Evolutionary conservation across 2,888 invertebrate genomes (phyloP).

Genomic region (Drosophila nr. perissopoda): DNA sequence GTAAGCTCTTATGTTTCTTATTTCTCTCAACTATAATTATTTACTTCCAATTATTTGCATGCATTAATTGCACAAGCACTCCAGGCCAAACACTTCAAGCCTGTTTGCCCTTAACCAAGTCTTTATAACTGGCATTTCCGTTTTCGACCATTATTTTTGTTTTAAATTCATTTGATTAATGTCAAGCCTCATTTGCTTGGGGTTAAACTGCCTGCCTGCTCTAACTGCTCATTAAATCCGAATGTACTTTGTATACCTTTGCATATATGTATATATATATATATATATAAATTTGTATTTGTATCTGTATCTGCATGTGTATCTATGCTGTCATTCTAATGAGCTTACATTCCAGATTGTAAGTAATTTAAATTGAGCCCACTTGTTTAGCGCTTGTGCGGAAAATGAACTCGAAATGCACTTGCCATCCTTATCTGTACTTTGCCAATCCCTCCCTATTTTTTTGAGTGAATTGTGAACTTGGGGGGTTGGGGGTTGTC

Average conservation of each 20-base stretch:
- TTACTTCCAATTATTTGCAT: constrained; percentile 11
- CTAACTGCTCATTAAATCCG: constrained; percentile 30
- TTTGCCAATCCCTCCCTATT: background rate
- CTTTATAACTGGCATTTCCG: constrained; percentile 16
- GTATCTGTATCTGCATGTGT: constrained; percentile 17
- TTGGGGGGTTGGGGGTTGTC: background rate
- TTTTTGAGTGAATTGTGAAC: background rate
- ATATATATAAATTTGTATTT: background rate
- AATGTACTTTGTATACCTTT: background rate
- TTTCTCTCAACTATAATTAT: constrained; percentile 9
- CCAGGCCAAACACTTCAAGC: background rate
- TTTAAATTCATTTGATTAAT: constrained; percentile 51
- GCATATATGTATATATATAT: constrained; percentile 21
- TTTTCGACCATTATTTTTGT: constrained; percentile 34
- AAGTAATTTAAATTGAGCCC: constrained; percentile 74
- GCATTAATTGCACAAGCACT: constrained; percentile 1
- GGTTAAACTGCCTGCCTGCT: constrained; percentile 7
- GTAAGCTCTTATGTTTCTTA: constrained; percentile 2
- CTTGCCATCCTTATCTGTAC: constrained; percentile 33
- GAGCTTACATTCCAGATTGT: constrained; percentile 62
- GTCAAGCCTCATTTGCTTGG: constrained; percentile 53
- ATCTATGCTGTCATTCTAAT: constrained; percentile 56
- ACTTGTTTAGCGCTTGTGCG: constrained; percentile 47
- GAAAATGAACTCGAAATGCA: constrained; percentile 68
- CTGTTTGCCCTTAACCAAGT: background rate